Evolutionary conservation across 1,140 invertebrate species (phyloP), one percentile per base, ranked within the genome.

Genomic region (Panagrolaimus sp.): DNA sequence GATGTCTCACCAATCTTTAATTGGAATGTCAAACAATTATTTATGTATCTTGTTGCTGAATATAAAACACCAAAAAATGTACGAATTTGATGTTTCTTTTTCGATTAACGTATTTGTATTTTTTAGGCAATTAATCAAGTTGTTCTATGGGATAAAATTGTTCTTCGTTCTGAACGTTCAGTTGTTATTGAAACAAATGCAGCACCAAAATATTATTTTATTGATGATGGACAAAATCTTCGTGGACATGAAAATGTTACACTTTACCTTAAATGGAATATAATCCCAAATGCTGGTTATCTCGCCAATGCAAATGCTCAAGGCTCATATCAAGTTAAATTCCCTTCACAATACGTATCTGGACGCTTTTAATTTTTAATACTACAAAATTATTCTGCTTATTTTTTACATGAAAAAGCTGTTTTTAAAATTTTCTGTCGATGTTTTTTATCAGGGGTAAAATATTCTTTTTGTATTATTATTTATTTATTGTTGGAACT

Each of bases 11-110:
- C 89, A 73, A 86, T 98, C 15, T 98, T 98, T 85, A 98, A 98
- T 83, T 99, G 96, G 96, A 99, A 99, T 88, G 95, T 97, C 0
- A 99, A 98, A 82, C 93, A 98, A 84, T 85, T 99, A 70, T 98
- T 98, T 84, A 83, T 98, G 5, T 99, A 95, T 84, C 84, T 98
- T 7, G 95, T 93, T 63, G 96, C 96, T 17, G 94, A 98, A 85
- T 99, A 99, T 86, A 85, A 89, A 75, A 96, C 94, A 28, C 83
- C 88, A 48, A 89, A 89, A 72, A 98, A 98, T 88, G 88, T 90
- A 83, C 85, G 83, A 83, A 52, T 93, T 10, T 94, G 93, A n/a
- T n/a, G 26, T 7, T 44, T 47, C 26, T 38, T 5, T 65, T 72
- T 14, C 69, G 45, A 65, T 75, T 12, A 14, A 0, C 12, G 26